phyloP scores from a whole-genome alignment of 2,113 vertebrate genomes.

The Pseudorectes ferrugineus region DNA sequence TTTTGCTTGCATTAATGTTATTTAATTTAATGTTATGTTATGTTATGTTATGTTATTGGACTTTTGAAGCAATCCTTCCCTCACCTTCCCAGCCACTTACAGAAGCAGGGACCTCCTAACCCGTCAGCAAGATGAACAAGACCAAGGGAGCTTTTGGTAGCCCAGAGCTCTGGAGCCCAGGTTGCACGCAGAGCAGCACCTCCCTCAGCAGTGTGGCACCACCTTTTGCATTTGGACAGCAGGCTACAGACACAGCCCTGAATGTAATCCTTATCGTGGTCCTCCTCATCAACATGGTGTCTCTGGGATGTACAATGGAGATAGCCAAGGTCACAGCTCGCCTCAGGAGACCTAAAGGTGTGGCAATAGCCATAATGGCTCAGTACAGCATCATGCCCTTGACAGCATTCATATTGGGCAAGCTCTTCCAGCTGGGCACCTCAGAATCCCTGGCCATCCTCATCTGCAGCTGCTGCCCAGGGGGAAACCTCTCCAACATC shows the following conservation, averaged over 20 bases:
- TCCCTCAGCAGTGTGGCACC: slow-evolving; percentile 25
- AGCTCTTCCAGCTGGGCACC: slow-evolving; percentile 66
- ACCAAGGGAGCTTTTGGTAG: background rate
- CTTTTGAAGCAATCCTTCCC: background rate
- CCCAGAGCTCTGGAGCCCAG: background rate
- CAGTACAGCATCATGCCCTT: slow-evolving; percentile 88
- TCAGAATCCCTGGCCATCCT: slow-evolving; percentile 78
- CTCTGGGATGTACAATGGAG: slow-evolving; percentile 84
- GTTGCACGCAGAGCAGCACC: background rate
- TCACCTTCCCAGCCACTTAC: background rate
- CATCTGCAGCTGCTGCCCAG: slow-evolving; percentile 84
- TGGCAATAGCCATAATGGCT: slow-evolving; percentile 72
- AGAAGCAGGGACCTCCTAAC: background rate
- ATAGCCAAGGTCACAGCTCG: slow-evolving; percentile 78
- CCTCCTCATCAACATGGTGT: slow-evolving; percentile 75
- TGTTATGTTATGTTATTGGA: background rate
- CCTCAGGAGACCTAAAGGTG: slow-evolving; percentile 77
- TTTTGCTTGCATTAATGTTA: background rate
- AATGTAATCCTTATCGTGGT: slow-evolving; percentile 50
- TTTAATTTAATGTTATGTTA: background rate
- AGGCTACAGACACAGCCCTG: slow-evolving; percentile 56
- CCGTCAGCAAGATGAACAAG: background rate
- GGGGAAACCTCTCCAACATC: slow-evolving; percentile 81
- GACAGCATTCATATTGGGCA: slow-evolving; percentile 76
- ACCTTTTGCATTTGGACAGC: slow-evolving; percentile 2